These are phyloP conservation scores for Cephus nigrinus DNA, from an alignment of 2,888 invertebrate genomes.

Conservation along the genomic window DNA sequence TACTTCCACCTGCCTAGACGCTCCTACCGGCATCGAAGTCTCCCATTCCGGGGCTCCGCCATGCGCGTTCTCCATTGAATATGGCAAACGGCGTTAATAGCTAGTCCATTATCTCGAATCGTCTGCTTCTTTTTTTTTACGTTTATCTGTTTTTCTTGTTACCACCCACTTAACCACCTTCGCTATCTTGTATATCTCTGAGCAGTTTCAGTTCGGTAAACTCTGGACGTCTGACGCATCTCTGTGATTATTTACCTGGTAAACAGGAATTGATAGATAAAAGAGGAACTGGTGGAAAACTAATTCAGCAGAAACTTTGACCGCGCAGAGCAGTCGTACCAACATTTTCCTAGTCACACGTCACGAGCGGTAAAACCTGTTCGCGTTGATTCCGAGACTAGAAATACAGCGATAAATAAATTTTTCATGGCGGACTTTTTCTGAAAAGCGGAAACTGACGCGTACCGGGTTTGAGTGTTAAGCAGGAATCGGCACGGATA, in stretches of 20 bases:
- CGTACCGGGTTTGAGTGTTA: neutral
- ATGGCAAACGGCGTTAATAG: neutral
- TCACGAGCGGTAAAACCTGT: neutral
- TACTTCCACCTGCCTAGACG: conserved; percentile 32
- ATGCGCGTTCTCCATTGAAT: neutral
- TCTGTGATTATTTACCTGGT: neutral
- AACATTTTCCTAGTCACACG: neutral
- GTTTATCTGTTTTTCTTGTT: neutral
- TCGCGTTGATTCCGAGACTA: neutral
- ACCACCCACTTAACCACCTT: neutral
- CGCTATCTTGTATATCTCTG: neutral
- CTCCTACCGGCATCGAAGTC: conserved; percentile 58
- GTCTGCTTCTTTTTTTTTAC: neutral
- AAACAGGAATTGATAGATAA: neutral
- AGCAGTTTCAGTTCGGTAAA: neutral
- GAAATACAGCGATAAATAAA: neutral
- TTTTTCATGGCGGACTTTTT: neutral
- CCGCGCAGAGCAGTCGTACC: neutral
- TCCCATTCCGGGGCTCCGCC: conserved; percentile 29
- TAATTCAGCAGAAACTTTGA: neutral
- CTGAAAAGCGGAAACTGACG: neutral
- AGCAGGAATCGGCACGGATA: neutral
- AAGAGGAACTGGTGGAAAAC: neutral
- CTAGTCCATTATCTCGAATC: neutral
- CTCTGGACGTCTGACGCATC: neutral